phyloP scores from a whole-genome alignment of 2,797 vertebrate species.

The Tenualosa ilisha region DNA sequence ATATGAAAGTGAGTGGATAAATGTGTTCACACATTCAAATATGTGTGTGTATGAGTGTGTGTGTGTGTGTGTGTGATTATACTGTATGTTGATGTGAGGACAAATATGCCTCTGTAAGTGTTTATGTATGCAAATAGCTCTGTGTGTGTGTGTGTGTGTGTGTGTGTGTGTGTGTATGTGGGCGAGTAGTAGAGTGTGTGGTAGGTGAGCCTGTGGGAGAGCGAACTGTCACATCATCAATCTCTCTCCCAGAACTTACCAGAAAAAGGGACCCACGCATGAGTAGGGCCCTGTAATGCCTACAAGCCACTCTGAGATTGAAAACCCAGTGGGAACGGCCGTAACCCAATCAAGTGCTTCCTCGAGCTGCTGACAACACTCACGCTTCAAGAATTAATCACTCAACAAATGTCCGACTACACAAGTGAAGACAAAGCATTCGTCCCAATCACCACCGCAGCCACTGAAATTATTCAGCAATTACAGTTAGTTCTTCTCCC shows the following conservation, averaged over 20 bases:
- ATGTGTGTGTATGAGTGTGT: neutral
- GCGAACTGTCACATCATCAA: slow-evolving; percentile 17
- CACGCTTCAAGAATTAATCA: slow-evolving; percentile 1
- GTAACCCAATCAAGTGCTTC: slow-evolving; percentile 13
- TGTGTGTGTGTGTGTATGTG: neutral
- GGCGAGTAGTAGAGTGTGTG: neutral
- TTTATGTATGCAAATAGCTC: neutral
- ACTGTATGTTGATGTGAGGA: neutral
- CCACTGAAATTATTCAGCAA: slow-evolving; percentile 7
- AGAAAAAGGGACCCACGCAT: neutral
- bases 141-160: neutral
- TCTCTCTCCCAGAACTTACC: neutral
- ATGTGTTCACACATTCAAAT: neutral
- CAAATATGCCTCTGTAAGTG: neutral
- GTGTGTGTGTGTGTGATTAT: neutral
- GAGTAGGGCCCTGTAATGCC: neutral
- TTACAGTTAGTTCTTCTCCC: slow-evolving; percentile 8
- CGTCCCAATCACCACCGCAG: neutral
- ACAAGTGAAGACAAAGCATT: slow-evolving; percentile 25
- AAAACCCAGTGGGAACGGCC: slow-evolving; percentile 16
- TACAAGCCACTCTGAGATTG: slow-evolving; percentile 14
- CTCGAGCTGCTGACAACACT: neutral
- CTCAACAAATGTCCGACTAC: slow-evolving; percentile 15
- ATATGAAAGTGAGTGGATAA: neutral
- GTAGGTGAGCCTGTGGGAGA: neutral